Percentiles rank a stretch among this genome's conserved stretches.
These are phyloP conservation scores for Actinia tenebrosa DNA, from an alignment of 64 coral and sea anemone species.

Conservation along the genomic window DNA sequence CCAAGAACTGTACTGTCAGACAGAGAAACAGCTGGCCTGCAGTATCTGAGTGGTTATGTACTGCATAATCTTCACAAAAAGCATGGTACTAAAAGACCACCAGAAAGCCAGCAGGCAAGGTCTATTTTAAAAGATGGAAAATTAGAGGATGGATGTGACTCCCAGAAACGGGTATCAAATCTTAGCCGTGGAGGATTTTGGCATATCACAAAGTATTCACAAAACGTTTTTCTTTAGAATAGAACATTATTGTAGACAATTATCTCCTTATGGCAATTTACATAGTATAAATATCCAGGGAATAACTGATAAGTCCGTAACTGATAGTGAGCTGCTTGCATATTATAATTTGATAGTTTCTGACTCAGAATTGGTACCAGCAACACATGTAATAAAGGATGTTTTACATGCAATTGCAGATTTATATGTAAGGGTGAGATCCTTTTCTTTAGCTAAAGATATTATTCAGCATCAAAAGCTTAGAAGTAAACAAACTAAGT, in stretches of 20 bases:
- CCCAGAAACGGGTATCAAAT: neutral
- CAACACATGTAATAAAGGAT: slow-evolving; percentile 28
- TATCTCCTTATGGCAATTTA: slow-evolving; percentile 13
- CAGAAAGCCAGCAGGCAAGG: neutral
- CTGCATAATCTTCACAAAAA: neutral
- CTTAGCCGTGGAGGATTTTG: slow-evolving; percentile 23
- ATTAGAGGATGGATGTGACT: neutral
- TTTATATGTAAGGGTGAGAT: slow-evolving; percentile 37
- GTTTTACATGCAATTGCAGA: slow-evolving; percentile 32
- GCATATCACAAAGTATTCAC: slow-evolving; percentile 4
- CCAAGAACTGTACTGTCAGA: slow-evolving; percentile 30
- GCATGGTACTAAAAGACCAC: neutral
- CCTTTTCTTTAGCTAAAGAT: slow-evolving; percentile 54
- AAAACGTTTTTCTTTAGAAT: slow-evolving; percentile 1
- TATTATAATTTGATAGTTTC: slow-evolving; percentile 16
- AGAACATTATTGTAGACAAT: slow-evolving; percentile 24
- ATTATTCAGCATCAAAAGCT: slow-evolving; percentile 56
- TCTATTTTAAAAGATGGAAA: slow-evolving; percentile 3
- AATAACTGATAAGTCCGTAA: neutral
- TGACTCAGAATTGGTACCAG: slow-evolving; percentile 13
- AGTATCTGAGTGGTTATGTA: slow-evolving; percentile 50
- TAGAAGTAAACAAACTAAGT: slow-evolving; percentile 22
- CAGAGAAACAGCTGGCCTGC: slow-evolving; percentile 26
- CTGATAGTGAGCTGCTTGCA: neutral
- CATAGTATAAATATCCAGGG: neutral